Conservation (phyloP, 1,140 invertebrate genomes). For the Neodiprion virginianus region DNA sequence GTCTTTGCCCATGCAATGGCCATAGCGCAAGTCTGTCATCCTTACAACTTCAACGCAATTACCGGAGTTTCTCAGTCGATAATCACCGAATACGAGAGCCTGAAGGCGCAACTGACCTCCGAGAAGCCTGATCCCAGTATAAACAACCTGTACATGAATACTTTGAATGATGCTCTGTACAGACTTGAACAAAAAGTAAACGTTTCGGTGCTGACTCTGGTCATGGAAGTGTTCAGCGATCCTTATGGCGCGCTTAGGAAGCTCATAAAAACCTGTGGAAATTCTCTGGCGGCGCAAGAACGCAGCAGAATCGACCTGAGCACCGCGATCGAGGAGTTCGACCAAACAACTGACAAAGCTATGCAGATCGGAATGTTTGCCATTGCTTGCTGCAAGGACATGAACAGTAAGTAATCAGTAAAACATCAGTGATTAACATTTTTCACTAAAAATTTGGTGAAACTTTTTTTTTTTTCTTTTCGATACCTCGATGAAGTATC, state of each 20-base stretch:
- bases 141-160: conserved; percentile 54
- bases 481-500: conserved; percentile 16
- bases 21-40: conserved; percentile 57
- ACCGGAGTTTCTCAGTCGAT: conserved; percentile 53
- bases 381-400: conserved; percentile 70
- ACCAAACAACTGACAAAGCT: conserved; percentile 69
- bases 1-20: conserved; percentile 58
- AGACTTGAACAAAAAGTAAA: conserved; percentile 57
- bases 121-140: conserved; percentile 47
- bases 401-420: conserved; percentile 57
- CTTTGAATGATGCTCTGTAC: conserved; percentile 54
- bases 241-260: conserved; percentile 51
- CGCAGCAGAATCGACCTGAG: conserved; percentile 48
- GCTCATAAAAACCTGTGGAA: conserved; percentile 53
- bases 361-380: conserved; percentile 73
- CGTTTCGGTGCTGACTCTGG: conserved; percentile 54
- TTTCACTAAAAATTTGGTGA: background rate
- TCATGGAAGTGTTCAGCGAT: conserved; percentile 57
- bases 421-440: background rate
- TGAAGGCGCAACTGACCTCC: conserved; percentile 47
- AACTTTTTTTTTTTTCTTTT: conserved; percentile 28
- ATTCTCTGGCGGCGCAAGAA: conserved; percentile 43
- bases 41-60: conserved; percentile 56
- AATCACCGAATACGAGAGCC: conserved; percentile 54
- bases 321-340: conserved; percentile 65